Evolutionary conservation across 2,797 vertebrate species (phyloP), one percentile per base, ranked within the genome.

Genomic region (Sebastes trivittatus): DNA sequence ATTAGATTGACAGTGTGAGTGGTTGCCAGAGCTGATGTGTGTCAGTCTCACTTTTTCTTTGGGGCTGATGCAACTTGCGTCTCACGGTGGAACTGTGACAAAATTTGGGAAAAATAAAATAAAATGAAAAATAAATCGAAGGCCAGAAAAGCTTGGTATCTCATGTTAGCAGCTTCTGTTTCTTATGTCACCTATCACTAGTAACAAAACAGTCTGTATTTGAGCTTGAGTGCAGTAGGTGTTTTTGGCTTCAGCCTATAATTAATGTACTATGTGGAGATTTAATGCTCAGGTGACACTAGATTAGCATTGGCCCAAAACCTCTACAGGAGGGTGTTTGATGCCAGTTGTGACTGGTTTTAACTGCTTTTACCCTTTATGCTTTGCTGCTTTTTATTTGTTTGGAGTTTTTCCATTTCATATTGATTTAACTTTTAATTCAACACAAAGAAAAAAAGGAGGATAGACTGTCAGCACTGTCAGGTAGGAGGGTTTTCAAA

Each of bases 11-110:
- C 61, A 20, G 49, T 29, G 27, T 52, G 78, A 83, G 72, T 4
- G 59, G 77, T 72, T 80, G 54, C 55, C 72, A 77, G 77, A 60
- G 65, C 42, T 78, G 82, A 79, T 82, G 62, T 82, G 29, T 77
- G 80, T 78, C 80, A 79, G 27, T 85, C 77, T 71, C 32, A 68
- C 42, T 77, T 81, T 71, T 71, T 80, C 38, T 70, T 63, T 20
- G 46, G 49, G 49, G 22, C 42, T 84, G 82, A 84, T 75, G 79
- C 69, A 84, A 78, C 61, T 32, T 61, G 29, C 25, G 67, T 60
- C 58, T 81, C 36, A 29, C 34, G 11, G 38, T 56, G 60, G 18
- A 62, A 29, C 78, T 68, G 75, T 59, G 77, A 72, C 58, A 55
- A 30, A 34, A 72, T 56, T 25, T 52, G 46, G 63, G 20, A 6